phyloP scores from a whole-genome alignment of 2,888 invertebrate genomes.

The Ennomos quercinarius region DNA sequence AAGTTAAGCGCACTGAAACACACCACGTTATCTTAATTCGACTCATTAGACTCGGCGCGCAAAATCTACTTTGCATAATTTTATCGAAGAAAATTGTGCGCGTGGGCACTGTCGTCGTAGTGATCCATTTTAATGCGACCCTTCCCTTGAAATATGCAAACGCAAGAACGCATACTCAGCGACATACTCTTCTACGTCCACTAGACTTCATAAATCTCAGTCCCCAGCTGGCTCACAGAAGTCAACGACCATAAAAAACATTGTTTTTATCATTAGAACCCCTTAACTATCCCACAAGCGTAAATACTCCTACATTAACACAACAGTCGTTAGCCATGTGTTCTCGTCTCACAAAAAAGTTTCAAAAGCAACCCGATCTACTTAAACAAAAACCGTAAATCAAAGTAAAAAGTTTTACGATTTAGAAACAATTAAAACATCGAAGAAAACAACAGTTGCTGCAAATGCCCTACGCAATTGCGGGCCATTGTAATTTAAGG shows the following conservation, averaged over 20 bases:
- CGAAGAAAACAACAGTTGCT: slow-evolving; percentile 83
- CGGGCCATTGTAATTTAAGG: slow-evolving; percentile 81
- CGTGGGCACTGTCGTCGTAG: slow-evolving; percentile 66
- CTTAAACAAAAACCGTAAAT: slow-evolving; percentile 78
- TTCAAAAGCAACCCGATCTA: slow-evolving; percentile 59
- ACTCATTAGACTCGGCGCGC: slow-evolving; percentile 72
- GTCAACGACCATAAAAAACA: slow-evolving; percentile 34
- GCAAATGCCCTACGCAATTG: slow-evolving; percentile 81
- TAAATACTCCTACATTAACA: slow-evolving; percentile 59
- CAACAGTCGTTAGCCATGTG: slow-evolving; percentile 53
- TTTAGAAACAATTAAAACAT: slow-evolving; percentile 84
- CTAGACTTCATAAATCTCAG: slow-evolving; percentile 17
- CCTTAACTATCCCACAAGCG: slow-evolving; percentile 64
- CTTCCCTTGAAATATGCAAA: slow-evolving; percentile 73
- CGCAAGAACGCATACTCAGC: slow-evolving; percentile 48
- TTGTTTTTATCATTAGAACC: slow-evolving; percentile 60
- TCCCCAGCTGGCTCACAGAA: slow-evolving; percentile 27
- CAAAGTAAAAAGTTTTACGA: slow-evolving; percentile 79
- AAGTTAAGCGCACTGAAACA: slow-evolving; percentile 60
- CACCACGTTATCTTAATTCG: slow-evolving; percentile 74
- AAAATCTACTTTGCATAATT: slow-evolving; percentile 79
- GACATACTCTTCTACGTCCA: slow-evolving; percentile 23
- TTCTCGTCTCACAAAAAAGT: slow-evolving; percentile 47
- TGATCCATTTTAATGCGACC: slow-evolving; percentile 69
- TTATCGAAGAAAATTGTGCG: slow-evolving; percentile 79